Evolutionary conservation across 2,113 vertebrate species (phyloP).

Genomic region (Perca schrenkii): DNA sequence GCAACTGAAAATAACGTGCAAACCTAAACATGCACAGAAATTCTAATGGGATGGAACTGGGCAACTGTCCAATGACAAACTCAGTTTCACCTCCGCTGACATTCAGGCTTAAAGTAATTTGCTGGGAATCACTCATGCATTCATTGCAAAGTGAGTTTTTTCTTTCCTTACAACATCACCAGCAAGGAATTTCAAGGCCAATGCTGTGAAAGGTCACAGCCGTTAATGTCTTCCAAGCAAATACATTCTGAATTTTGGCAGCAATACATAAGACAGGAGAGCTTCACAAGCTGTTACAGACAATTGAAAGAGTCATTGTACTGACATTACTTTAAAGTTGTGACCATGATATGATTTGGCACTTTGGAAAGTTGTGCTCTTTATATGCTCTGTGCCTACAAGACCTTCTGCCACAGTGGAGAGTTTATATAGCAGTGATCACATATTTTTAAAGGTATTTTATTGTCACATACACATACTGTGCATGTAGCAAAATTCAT

Average conservation of each 20-base stretch:
- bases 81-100: slow-evolving; percentile 63
- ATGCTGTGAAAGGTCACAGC: slow-evolving; percentile 41
- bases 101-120: slow-evolving; percentile 64
- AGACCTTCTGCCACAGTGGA: neutral
- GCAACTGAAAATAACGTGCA: slow-evolving; percentile 58
- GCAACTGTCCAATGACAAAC: slow-evolving; percentile 66
- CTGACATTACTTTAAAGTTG: slow-evolving; percentile 11
- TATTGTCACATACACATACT: too few relatives aligned
- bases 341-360: slow-evolving; percentile 18
- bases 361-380: slow-evolving; percentile 55
- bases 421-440: slow-evolving; percentile 48
- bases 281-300: slow-evolving; percentile 23
- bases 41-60: slow-evolving; percentile 61
- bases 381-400: slow-evolving; percentile 1
- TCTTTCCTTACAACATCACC: slow-evolving; percentile 56
- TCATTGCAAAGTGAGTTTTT: slow-evolving; percentile 45
- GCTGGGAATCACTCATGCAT: slow-evolving; percentile 57
- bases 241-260: slow-evolving; percentile 39
- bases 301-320: neutral
- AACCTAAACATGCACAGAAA: slow-evolving; percentile 60
- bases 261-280: neutral
- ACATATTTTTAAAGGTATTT: neutral
- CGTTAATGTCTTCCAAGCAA: slow-evolving; percentile 42
- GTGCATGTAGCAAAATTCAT: too few relatives aligned
- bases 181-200: slow-evolving; percentile 60